Evolutionary conservation across 2,888 invertebrate genomes (phyloP), one percentile per base, ranked within the genome.

Genomic region (Graphium colonna): DNA sequence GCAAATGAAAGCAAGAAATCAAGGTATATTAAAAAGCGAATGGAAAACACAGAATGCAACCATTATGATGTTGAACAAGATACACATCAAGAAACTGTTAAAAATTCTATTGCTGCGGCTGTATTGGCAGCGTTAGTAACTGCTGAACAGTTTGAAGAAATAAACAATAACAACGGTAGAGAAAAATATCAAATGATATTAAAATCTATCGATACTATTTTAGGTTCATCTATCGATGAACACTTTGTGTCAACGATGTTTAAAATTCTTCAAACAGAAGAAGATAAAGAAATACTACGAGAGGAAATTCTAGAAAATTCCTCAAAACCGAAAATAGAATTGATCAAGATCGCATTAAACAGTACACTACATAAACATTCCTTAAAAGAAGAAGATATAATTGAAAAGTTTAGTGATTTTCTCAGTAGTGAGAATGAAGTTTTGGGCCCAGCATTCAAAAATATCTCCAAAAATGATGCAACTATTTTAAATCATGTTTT

Each of bases 361-460:
- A 82, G 77, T 47, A 75, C 86, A 5, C 70, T 83, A 57, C 67
- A 79, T 28, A 88, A 90, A 61, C 78, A 87, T 64, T 76, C 91
- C 55, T 83, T 90, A 26, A 87, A 90, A 12, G 84, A 91, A 68
- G 90, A 92, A 56, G 91, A 92, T 12, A 87, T 94, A 0, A 83
- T 93, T 47, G 92, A 94, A 54, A 92, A 92, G 67, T 82, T 94
- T 16, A 89, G 91, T 15, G 90, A 92, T 61, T 91, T 94, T 52
- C 80, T 94, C 44, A 92, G 92, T 57, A 91, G 92, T 60, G 93
- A 93, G 65, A 89, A 90, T 61, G 85, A 93, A 58, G 90, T 94
- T 17, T 68, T 91, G 8, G 91, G 92, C 0, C 87, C 91, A 7
- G 93, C 93, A 0, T 94, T 95, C 60, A 92, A 92, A 73, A 93